Percentiles rank a stretch among this genome's conserved stretches.
Conservation (phyloP, 2,888 invertebrate species). For the Phaedon cochleariae region DNA sequence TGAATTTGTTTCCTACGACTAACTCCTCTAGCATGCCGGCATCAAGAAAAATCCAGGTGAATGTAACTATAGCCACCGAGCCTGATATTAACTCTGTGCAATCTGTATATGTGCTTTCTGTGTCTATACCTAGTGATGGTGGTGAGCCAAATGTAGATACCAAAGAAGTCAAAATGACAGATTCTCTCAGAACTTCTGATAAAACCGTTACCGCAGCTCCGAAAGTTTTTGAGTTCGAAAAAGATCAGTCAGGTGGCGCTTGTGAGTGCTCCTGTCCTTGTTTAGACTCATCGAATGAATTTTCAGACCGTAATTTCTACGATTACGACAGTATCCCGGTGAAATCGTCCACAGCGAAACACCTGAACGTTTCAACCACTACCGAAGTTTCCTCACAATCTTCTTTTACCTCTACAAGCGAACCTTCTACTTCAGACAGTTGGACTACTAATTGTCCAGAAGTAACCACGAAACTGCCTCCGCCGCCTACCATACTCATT, state of each 20-base stretch:
- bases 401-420: constrained; percentile 15
- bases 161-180: constrained; percentile 44
- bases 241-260: constrained; percentile 68
- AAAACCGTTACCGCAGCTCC: constrained; percentile 22
- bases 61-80: constrained; percentile 83
- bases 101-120: constrained; percentile 80
- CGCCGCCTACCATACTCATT: constrained; percentile 80
- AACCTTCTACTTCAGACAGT: constrained; percentile 16
- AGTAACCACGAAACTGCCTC: constrained; percentile 65
- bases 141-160: constrained; percentile 65
- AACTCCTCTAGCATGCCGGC: constrained; percentile 55
- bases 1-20: constrained; percentile 54
- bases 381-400: constrained; percentile 5
- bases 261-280: constrained; percentile 80
- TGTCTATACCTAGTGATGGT: constrained; percentile 77
- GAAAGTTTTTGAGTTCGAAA: constrained; percentile 26
- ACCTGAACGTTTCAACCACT: constrained; percentile 23
- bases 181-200: constrained; percentile 29
- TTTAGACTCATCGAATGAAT: constrained; percentile 63
- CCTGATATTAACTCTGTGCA: constrained; percentile 66
- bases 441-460: constrained; percentile 54
- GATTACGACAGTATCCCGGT: constrained; percentile 40
- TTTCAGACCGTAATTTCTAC: constrained; percentile 51
- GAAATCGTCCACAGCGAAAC: not conserved
- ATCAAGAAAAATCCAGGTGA: constrained; percentile 76